These are phyloP conservation scores for Centropus unirufus DNA, from an alignment of 2,113 vertebrate genomes.

Conservation along the genomic window DNA sequence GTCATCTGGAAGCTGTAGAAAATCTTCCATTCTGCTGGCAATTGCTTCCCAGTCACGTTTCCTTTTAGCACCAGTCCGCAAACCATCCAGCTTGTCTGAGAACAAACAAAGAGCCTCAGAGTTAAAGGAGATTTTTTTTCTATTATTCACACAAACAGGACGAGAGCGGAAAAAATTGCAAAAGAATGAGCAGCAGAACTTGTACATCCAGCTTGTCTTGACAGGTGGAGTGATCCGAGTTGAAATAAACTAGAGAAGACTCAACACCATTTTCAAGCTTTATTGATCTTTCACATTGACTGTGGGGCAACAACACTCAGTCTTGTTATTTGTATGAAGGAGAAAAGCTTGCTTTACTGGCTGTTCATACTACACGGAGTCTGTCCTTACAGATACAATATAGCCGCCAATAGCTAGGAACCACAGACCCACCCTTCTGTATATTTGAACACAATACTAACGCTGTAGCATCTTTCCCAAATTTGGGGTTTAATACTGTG, in stretches of 20 bases:
- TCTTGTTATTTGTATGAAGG: background rate
- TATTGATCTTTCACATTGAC: constrained; percentile 54
- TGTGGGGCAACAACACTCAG: constrained; percentile 10
- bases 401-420: background rate
- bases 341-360: constrained; percentile 7
- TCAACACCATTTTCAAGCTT: constrained; percentile 53
- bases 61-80: constrained; percentile 90
- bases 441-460: constrained; percentile 36
- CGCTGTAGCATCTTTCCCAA: constrained; percentile 10
- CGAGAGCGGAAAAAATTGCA: constrained; percentile 54
- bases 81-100: constrained; percentile 96
- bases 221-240: constrained; percentile 16
- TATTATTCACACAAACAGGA: constrained; percentile 60
- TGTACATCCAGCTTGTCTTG: constrained; percentile 63
- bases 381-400: constrained; percentile 39
- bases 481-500: background rate
- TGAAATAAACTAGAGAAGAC: constrained; percentile 64
- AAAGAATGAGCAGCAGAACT: constrained; percentile 54
- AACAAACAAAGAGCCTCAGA: constrained; percentile 77
- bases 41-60: constrained; percentile 89
- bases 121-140: constrained; percentile 66
- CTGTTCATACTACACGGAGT: background rate
- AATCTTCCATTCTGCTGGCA: constrained; percentile 92
- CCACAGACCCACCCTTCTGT: background rate
- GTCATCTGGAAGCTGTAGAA: constrained; percentile 96